phyloP scores from a whole-genome alignment of 2,797 vertebrate genomes.

The Manis crassicaudata region DNA sequence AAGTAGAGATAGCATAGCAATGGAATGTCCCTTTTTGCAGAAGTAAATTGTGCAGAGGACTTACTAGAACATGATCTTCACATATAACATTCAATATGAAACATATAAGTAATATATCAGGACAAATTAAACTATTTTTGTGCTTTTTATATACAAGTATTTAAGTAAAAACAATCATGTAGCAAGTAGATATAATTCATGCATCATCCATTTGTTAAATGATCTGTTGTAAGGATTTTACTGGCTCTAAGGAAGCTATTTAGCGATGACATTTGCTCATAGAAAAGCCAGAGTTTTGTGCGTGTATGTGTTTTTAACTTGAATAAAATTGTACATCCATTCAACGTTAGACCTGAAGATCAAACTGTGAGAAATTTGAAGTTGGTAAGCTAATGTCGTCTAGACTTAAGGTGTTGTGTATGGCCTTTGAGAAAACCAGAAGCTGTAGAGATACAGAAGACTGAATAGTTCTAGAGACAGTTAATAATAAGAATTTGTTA shows the following conservation, averaged over 20 bases:
- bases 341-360: background rate
- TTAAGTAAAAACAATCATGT: background rate
- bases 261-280: background rate
- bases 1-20: constrained; percentile 5
- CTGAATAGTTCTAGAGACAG: background rate
- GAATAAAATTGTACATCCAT: background rate
- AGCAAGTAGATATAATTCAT: background rate
- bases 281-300: background rate
- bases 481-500: background rate
- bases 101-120: background rate
- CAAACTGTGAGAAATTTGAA: background rate
- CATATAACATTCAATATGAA: background rate
- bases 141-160: background rate
- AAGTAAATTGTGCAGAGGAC: background rate
- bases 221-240: background rate
- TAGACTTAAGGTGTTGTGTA: background rate
- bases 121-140: constrained; percentile 22
- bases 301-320: background rate
- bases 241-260: background rate
- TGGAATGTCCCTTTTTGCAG: background rate
- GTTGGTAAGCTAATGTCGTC: background rate
- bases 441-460: background rate
- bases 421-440: background rate
- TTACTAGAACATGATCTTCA: background rate
- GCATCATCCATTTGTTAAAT: background rate